Evolutionary conservation across 2,888 invertebrate species (phyloP).

Genomic region (Harmothoe impar): DNA sequence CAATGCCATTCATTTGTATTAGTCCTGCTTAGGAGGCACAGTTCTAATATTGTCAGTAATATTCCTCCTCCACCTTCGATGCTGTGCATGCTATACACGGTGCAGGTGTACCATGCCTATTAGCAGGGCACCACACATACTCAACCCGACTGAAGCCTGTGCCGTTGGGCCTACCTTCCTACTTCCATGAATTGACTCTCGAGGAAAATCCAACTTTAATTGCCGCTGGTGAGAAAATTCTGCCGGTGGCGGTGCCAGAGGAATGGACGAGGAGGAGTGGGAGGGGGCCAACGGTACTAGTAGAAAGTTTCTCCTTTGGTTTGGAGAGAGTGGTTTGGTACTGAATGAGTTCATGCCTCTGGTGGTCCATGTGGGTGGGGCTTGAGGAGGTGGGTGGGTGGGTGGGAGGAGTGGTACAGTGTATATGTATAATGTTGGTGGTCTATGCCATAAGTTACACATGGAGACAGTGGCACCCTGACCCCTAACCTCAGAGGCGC

Average conservation of each 20-base stretch:
- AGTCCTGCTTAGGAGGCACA: background rate
- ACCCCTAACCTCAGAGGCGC: no score
- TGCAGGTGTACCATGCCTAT: background rate
- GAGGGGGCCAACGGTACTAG: no score
- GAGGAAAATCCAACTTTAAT: background rate
- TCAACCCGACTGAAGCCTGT: background rate
- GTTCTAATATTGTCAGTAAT: background rate
- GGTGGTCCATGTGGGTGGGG: background rate
- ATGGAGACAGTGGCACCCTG: no score
- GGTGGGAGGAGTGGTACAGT: no score
- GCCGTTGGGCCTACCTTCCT: background rate
- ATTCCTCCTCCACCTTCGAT: background rate
- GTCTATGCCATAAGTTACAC: no score
- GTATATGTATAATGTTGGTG: no score
- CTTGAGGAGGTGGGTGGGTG: no score
- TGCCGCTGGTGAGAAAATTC: conserved; percentile 2
- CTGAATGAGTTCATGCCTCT: background rate
- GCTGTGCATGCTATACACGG: no score
- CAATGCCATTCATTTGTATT: background rate
- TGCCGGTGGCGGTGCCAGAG: background rate
- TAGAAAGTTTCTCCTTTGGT: no score
- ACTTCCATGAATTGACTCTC: background rate
- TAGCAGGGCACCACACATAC: background rate
- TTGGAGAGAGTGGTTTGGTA: background rate
- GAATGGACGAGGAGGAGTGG: background rate